Conservation (phyloP, 2,113 vertebrate genomes). For the Chroicocephalus ridibundus region DNA sequence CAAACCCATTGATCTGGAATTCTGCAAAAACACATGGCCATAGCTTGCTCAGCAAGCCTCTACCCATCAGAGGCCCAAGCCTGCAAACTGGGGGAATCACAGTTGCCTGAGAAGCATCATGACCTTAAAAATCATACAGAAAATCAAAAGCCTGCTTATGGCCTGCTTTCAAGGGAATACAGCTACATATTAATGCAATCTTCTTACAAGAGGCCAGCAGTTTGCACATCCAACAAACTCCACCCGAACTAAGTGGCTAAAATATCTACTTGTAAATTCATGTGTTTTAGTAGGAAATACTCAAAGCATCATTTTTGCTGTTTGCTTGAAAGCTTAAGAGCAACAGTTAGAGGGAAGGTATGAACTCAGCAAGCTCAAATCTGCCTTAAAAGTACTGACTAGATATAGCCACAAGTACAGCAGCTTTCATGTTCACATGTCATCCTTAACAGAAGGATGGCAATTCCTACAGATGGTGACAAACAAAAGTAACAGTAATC, state of each 20-base stretch:
- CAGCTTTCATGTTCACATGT: not conserved
- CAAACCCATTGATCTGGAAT: not conserved
- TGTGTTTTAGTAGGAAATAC: not conserved
- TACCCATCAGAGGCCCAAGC: not conserved
- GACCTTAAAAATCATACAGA: not conserved
- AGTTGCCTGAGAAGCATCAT: not conserved
- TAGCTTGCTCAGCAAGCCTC: not conserved
- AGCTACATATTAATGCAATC: not conserved
- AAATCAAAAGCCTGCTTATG: rapidly evolving
- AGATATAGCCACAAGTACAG: rapidly evolving
- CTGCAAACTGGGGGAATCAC: not conserved
- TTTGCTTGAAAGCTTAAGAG: not conserved
- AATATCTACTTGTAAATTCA: not conserved
- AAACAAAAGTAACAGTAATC: not conserved
- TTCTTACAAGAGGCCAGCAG: not conserved
- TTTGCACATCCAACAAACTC: not conserved
- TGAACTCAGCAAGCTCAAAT: not conserved
- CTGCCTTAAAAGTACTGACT: not conserved
- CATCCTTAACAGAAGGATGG: not conserved
- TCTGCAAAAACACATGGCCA: not conserved
- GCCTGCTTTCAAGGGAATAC: not conserved
- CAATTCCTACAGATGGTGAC: not conserved
- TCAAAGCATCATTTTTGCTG: not conserved
- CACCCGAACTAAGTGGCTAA: not conserved
- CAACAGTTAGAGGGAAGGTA: not conserved